A percentile compares a stretch with the other conserved stretches of the same genome.
These are phyloP conservation scores for Malurus cyaneus DNA, from an alignment of 2,113 vertebrate genomes.

Conservation along the genomic window DNA sequence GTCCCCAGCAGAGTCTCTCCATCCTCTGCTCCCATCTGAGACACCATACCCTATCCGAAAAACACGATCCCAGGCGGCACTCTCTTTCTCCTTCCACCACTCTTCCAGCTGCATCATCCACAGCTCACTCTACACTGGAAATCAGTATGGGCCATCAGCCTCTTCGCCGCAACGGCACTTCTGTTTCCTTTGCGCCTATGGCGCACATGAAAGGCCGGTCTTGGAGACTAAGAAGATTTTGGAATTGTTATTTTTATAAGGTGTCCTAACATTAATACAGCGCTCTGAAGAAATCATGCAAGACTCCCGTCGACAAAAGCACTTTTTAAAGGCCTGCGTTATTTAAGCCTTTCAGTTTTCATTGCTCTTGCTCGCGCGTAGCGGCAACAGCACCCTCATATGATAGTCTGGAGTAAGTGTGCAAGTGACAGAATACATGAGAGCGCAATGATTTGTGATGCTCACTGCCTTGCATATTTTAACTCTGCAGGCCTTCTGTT, in stretches of 20 bases:
- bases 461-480: background rate
- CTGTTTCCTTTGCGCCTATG: background rate
- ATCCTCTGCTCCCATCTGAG: too few relatives aligned
- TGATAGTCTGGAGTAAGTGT: background rate
- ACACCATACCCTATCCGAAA: background rate
- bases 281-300: too few relatives aligned
- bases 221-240: background rate
- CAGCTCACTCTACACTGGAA: background rate
- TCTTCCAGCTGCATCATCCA: background rate
- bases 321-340: background rate
- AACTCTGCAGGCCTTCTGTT: background rate
- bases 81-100: background rate
- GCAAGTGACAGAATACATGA: background rate
- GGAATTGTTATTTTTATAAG: background rate
- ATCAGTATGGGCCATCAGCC: background rate
- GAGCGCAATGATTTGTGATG: background rate
- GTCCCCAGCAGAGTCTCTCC: background rate
- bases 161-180: background rate
- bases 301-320: accelerated
- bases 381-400: too few relatives aligned
- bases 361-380: too few relatives aligned
- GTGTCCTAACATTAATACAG: too few relatives aligned
- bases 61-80: background rate
- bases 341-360: background rate
- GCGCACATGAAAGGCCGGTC: background rate